These are phyloP conservation scores for Sander vitreus DNA, from an alignment of 2,113 vertebrate species.

Conservation along the genomic window DNA sequence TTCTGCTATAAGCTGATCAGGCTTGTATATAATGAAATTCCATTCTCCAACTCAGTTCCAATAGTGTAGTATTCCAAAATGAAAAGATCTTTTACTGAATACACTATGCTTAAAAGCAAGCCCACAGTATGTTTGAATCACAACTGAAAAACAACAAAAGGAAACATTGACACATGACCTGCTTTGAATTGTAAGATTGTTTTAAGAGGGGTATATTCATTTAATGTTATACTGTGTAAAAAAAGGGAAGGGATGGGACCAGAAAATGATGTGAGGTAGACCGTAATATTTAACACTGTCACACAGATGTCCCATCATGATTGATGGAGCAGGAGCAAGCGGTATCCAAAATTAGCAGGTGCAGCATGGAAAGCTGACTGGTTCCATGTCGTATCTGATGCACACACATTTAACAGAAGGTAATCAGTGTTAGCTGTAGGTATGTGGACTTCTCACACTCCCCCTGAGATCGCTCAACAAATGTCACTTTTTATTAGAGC, in stretches of 20 bases:
- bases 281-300: conserved; percentile 43
- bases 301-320: conserved; percentile 47
- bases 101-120: background rate
- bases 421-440: conserved; percentile 51
- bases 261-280: background rate
- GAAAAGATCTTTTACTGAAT: background rate
- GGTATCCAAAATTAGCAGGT: conserved; percentile 40
- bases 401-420: conserved; percentile 38
- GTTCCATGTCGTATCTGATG: conserved; percentile 34
- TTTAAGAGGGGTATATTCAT: background rate
- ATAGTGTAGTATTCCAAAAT: background rate
- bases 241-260: background rate
- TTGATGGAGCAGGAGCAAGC: conserved; percentile 25
- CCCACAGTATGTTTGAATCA: background rate
- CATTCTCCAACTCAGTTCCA: background rate
- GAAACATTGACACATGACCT: background rate
- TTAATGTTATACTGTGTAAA: background rate
- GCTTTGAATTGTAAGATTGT: background rate
- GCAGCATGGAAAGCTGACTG: conserved; percentile 39
- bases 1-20: conserved; percentile 28
- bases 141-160: background rate
- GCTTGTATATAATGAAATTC: conserved; percentile 18
- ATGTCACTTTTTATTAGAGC: conserved; percentile 69
- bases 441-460: conserved; percentile 31
- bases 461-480: conserved; percentile 40